phyloP scores from a whole-genome alignment of 37 sponge, comb jelly and placozoan genomes.

The Amphimedon queenslandica region DNA sequence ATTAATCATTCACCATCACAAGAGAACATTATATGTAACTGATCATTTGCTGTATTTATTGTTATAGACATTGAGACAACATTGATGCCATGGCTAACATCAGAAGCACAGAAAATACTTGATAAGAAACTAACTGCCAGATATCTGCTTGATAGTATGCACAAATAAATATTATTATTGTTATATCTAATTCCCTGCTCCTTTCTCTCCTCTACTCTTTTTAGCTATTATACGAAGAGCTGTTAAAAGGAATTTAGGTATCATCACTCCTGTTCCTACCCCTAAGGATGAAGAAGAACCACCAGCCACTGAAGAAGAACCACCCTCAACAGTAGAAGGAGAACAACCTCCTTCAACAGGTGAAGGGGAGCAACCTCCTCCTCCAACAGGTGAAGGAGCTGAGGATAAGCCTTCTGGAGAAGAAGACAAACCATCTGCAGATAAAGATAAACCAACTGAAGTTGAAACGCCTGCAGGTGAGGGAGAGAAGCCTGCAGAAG shows the following conservation, averaged over 20 bases:
- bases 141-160: constrained; percentile 72
- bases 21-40: not conserved
- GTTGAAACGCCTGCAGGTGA: not conserved
- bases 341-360: not conserved
- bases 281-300: not conserved
- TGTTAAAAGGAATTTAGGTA: constrained; percentile 31
- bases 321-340: not conserved
- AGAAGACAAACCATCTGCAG: not conserved
- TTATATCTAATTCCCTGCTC: not conserved
- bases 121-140: constrained; percentile 69
- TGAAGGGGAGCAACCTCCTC: not conserved
- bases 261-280: constrained; percentile 15
- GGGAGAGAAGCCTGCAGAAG: not conserved
- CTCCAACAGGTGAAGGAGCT: not conserved
- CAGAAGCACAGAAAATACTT: constrained; percentile 56
- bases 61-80: constrained; percentile 76
- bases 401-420: constrained; percentile 1
- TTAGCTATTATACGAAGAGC: constrained; percentile 42
- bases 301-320: constrained; percentile 22
- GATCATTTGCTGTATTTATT: not conserved
- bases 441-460: not conserved
- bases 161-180: not conserved
- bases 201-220: not conserved
- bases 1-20: no score
- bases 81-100: constrained; percentile 91